Evolutionary conservation across 2,888 invertebrate species (phyloP), one percentile per base, ranked within the genome.

Genomic region (Brenthis ino): DNA sequence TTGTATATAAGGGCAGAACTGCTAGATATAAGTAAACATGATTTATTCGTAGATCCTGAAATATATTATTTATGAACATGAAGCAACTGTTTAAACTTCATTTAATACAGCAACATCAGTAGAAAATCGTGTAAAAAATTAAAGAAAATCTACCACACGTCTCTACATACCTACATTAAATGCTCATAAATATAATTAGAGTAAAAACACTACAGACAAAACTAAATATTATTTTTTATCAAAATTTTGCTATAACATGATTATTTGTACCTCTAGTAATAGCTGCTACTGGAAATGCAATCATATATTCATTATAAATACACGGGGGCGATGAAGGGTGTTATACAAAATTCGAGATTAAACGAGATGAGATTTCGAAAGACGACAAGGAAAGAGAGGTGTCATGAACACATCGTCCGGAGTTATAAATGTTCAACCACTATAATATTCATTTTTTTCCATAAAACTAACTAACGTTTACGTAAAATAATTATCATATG

Each of bases 341-440:
- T 71, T 77, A 75, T 72, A 70, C 71, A 68, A 65, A 68, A 69
- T 68, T 69, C 75, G 66, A 66, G 68, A 71, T 76, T 74, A 74
- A 71, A 73, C 70, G 75, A 79, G 83, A 87, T 87, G 87, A 84
- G 85, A 87, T 87, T 85, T 84, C 78, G 76, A 82, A 58, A 68
- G 81, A 77, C 84, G 85, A 84, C 84, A 85, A 83, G 85, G 8
- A 37, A 37, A 79, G 82, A 82, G 77, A 80, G 79, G 77, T 86
- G 88, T 85, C 87, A 83, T 77, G 77, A 82, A 80, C 86, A 85
- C 74, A 78, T 77, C 57, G 56, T 65, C 70, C 65, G 28, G n/a
- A 67, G 56, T 56, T 48, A 53, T 61, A 57, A 63, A 57, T 57
- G 20, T 65, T 14, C 14, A 55, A 64, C 24, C 28, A 13, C 47